Evolutionary conservation across 2,113 vertebrate species (phyloP), one percentile per base, ranked within the genome.

Genomic region (Osmerus mordax): DNA sequence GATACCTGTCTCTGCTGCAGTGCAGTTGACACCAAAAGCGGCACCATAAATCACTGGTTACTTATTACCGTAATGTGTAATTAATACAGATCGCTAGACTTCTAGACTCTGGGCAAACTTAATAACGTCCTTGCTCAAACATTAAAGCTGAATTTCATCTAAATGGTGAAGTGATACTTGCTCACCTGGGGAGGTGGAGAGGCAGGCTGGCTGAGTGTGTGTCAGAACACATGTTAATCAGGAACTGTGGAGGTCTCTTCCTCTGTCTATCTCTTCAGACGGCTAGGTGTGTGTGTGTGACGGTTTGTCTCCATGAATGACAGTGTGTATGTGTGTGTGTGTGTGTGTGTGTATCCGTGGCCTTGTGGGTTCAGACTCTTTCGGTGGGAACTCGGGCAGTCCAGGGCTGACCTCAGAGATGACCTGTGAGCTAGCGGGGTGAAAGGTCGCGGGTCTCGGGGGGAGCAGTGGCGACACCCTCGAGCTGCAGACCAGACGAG

Each of bases 41-140:
- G 62, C 41, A 71, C 65, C 76, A 77, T 91, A 88, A 91, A 92
- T 92, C 89, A 89, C 82, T 86, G 62, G 32, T 71, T 74, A 47
- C 79, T 79, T 60, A 55, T 79, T 83, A 76, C 73, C 53, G 71
- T 87, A 86, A 90, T 89, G 72, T 54, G 71, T 87, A 86, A 90
- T 89, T 89, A 89, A 90, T 89, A 84, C 88, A 84, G 79, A 75
- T 47, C 25, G 81, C 74, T 66, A 90, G 88, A 90, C 87, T 87
- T 77, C 63, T 79, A 51, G 87, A 83, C 90, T 89, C 86, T 86
- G 65, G 67, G 53, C 58, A 79, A 78, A 78, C 80, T 78, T 78
- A 79, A 87, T 85, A 78, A 84, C 65, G 78, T 70, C 86, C 76
- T 74, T 65, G 75, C 55, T 66, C 74, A 62, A 23, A 15, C 78